phyloP scores from a whole-genome alignment of 1,140 invertebrate genomes.

The Apis dorsata region DNA sequence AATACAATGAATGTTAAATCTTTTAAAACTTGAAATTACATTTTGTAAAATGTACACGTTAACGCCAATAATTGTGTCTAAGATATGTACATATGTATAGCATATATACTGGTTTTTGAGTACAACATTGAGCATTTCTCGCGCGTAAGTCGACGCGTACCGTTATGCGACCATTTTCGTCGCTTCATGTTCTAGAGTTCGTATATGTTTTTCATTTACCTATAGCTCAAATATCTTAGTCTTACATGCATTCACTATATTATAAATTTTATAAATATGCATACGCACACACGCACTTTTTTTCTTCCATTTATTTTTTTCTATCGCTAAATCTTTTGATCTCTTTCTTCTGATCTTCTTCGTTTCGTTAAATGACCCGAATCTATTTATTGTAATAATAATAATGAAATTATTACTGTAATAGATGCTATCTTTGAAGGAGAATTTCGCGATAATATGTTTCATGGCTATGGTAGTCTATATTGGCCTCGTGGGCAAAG shows the following conservation, averaged over 20 bases:
- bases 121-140: constrained; percentile 43
- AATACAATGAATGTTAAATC: too few relatives aligned
- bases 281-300: too few relatives aligned
- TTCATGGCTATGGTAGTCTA: constrained; percentile 80
- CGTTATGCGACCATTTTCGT: constrained; percentile 48
- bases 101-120: constrained; percentile 30
- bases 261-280: not conserved
- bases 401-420: not conserved
- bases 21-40: not conserved
- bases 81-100: constrained; percentile 4
- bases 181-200: constrained; percentile 39
- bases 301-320: not conserved
- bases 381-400: not conserved
- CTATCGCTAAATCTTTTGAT: not conserved
- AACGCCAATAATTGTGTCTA: constrained; percentile 20
- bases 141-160: constrained; percentile 45
- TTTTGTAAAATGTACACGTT: not conserved
- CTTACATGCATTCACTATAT: not conserved
- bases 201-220: constrained; percentile 43
- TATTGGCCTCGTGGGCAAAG: constrained; percentile 77
- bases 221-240: constrained; percentile 1
- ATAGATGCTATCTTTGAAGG: constrained; percentile 69
- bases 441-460: constrained; percentile 80
- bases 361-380: not conserved
- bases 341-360: not conserved